phyloP scores from a whole-genome alignment of 2,888 invertebrate genomes.

The Caenorhabditis afra region DNA sequence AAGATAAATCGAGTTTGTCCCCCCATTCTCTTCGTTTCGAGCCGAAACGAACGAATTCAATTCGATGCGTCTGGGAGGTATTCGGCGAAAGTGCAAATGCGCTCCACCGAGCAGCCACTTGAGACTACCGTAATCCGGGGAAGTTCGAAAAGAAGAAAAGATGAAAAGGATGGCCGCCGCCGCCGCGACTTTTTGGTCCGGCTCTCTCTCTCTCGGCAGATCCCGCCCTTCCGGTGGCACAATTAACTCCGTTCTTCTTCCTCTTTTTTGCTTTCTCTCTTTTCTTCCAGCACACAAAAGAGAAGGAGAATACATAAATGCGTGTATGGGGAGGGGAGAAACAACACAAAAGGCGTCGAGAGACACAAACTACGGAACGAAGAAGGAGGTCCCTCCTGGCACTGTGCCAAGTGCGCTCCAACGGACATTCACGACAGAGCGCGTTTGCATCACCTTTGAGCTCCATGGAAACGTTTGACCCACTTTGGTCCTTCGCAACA shows the following conservation, averaged over 20 bases:
- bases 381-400: neutral
- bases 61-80: neutral
- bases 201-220: neutral
- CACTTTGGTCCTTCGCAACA: no score
- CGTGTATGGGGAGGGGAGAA: slow-evolving; percentile 7
- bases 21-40: no score
- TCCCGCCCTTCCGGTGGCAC: neutral
- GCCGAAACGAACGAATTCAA: no score
- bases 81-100: no score
- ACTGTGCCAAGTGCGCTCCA: no score
- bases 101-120: no score
- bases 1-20: neutral
- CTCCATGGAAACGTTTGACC: no score
- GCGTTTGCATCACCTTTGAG: no score
- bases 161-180: slow-evolving; percentile 13
- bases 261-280: slow-evolving; percentile 14
- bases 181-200: slow-evolving; percentile 7
- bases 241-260: slow-evolving; percentile 8
- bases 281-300: neutral
- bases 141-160: neutral
- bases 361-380: slow-evolving; percentile 12
- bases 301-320: slow-evolving; percentile 46
- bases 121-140: neutral
- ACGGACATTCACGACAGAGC: no score
- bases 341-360: neutral